Evolutionary conservation across 1,140 invertebrate genomes (phyloP), one percentile per base, ranked within the genome.

Genomic region (Drosophila triauraria): DNA sequence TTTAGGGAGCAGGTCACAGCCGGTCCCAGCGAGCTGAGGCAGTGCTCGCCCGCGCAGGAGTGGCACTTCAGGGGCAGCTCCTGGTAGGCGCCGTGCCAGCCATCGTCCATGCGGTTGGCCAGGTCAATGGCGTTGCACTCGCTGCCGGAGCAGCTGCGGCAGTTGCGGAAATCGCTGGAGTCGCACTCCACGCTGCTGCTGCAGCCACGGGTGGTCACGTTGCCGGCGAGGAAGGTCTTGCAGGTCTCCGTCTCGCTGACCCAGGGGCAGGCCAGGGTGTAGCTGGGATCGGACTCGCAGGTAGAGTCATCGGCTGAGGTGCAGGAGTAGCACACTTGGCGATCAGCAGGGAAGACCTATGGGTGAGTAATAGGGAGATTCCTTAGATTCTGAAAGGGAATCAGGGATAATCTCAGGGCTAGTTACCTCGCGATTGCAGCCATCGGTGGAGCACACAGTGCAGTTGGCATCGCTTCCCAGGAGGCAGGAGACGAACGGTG

Each of bases 101-200:
- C 82, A 51, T 91, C 91, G 30, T 91, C 88, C 17, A 47, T 27
- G 0, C 72, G 76, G 40, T 92, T 84, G 20, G 69, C 58, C 64
- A 92, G 20, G 53, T 92, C 88, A 44, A 92, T 92, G 10, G 70
- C 57, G 17, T 92, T 92, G 53, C 91, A 92, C n/a, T 70, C 72
- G 58, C 42, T 88, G 35, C 76, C 85, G 1, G 47, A 51, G 62
- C 91, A 92, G 20, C 47, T 87, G 44, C 88, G 82, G 20, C 91
- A 92, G 2, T 84, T 92, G 38, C 51, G 54, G 35, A 58, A 91
- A 20, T 92, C 88, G 10, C 7, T 72, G 6, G 44, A 12, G 17
- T 87, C 81, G 58, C 91, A 92, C 2, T 60, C 57, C 1, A 92
- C 4, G 23, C 8, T 13, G 47, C 82, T 87, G 62, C 83, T 91